Conservation (phyloP, 2,113 vertebrate species). For the Podocnemis expansa region DNA sequence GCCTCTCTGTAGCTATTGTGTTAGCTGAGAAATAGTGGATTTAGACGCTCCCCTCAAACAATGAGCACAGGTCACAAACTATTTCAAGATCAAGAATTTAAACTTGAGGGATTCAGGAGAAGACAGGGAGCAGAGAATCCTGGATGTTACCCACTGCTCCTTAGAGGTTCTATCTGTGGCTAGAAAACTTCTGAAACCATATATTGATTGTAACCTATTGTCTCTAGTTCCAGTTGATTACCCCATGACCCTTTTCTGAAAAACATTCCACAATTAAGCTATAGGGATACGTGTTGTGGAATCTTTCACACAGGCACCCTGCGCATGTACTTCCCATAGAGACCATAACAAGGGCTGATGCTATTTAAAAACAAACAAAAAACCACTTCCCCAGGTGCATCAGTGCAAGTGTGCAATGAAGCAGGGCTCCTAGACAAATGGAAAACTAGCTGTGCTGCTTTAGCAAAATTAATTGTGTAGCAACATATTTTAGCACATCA, state of each 20-base stretch:
- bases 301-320: not conserved
- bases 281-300: not conserved
- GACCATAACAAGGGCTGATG: not conserved
- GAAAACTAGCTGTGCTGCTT: not conserved
- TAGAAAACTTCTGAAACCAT: not conserved
- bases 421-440: not conserved
- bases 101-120: not conserved
- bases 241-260: not conserved
- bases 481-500: not conserved
- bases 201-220: not conserved
- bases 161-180: not conserved
- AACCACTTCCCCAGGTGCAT: rapidly evolving
- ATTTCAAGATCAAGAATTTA: not conserved
- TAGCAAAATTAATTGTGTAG: not conserved
- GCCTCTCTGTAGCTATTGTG: not conserved
- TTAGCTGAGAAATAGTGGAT: not conserved
- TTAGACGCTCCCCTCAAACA: not conserved
- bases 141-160: not conserved
- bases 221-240: not conserved
- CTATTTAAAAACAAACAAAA: not conserved
- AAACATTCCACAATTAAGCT: not conserved
- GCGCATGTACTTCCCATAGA: not conserved
- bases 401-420: not conserved
- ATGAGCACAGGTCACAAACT: not conserved
- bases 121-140: not conserved